Base-by-base conservation (phyloP, 2,113 vertebrate species). In the Thymallus thymallus region DNA sequence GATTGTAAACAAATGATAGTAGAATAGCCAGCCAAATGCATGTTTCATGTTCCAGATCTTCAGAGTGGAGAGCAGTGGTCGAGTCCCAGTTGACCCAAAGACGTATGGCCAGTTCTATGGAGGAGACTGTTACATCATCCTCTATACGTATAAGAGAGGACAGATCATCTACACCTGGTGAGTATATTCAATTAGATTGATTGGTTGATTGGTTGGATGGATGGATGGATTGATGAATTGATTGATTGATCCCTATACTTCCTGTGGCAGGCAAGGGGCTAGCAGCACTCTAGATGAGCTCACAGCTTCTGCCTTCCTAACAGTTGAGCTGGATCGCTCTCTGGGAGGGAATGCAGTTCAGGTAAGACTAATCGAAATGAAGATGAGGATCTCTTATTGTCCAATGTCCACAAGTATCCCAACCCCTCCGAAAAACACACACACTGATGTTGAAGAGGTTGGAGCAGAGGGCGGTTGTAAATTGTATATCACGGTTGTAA, bases 91-190 rank as follows among this genome's bases (percentile, higher is more conserved):
- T 7, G 92, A 90, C 69, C 88, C 77, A 0, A 75, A 83, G 23
- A 90, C 85, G 0, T 95, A 94, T 0, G 95, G 95, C 0, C 94
- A 98, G 76, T 96, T 98, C 88, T 98, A 94, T 0, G 95, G 96
- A 1, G 96, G 96, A 2, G 96, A 97, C 87, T 96, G 95, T 85
- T 97, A 97, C 88, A 96, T 98, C 69, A 94, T 97, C 72, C 93
- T 98, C 69, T 98, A 98, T 82, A 95, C 94, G 6, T 96, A 97
- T 13, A 78, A 82, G 65, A 90, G 60, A 82, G 93, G 95, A 35
- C 91, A 94, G 85, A 94, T 98, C 64, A 98, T 98, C 84, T 98
- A 98, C 79, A 97, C 94, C 0, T 98, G 96, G 96, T 98, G 87
- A 67, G 79, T 41, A 16, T 51, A 51, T 51, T 51, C 14, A 51